Percentiles rank a stretch among this genome's conserved stretches.
Evolutionary conservation across 1,140 invertebrate species (phyloP).

Genomic region (Neotoxoptera formosana): DNA sequence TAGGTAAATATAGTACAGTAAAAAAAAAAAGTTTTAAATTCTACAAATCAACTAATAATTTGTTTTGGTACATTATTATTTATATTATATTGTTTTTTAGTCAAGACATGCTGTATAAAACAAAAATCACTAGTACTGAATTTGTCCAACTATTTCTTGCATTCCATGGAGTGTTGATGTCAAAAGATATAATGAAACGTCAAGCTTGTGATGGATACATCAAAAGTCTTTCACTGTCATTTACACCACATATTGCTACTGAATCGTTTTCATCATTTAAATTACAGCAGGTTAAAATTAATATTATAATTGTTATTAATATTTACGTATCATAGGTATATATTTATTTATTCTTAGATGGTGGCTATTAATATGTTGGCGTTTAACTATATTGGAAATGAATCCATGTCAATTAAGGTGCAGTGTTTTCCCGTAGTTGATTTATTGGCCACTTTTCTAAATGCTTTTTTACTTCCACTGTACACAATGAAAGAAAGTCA

Average conservation of each 20-base stretch:
- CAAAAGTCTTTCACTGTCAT: conserved; percentile 71
- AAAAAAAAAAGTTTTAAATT: conserved; percentile 10
- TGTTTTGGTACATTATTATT: conserved; percentile 35
- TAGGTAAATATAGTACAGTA: conserved; percentile 20
- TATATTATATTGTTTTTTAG: conserved; percentile 38
- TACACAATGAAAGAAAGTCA: conserved; percentile 71
- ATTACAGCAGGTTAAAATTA: conserved; percentile 67
- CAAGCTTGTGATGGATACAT: conserved; percentile 68
- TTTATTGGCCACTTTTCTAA: conserved; percentile 73
- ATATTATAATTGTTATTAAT: conserved; percentile 1
- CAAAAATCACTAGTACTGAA: conserved; percentile 72
- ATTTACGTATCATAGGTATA: not conserved
- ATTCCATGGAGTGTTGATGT: conserved; percentile 70
- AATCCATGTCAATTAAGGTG: conserved; percentile 62
- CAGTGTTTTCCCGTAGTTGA: conserved; percentile 71
- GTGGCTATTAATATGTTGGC: conserved; percentile 78
- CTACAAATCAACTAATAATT: conserved; percentile 20
- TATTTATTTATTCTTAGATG: conserved; percentile 69
- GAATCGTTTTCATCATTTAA: conserved; percentile 78
- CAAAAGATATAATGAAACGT: conserved; percentile 66
- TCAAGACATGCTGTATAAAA: conserved; percentile 60
- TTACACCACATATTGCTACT: conserved; percentile 78
- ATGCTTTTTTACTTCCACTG: conserved; percentile 76
- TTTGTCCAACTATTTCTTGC: conserved; percentile 76
- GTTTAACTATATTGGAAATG: conserved; percentile 70